Evolutionary conservation across 1,140 invertebrate genomes (phyloP).

Genomic region (Pomacea maculata): DNA sequence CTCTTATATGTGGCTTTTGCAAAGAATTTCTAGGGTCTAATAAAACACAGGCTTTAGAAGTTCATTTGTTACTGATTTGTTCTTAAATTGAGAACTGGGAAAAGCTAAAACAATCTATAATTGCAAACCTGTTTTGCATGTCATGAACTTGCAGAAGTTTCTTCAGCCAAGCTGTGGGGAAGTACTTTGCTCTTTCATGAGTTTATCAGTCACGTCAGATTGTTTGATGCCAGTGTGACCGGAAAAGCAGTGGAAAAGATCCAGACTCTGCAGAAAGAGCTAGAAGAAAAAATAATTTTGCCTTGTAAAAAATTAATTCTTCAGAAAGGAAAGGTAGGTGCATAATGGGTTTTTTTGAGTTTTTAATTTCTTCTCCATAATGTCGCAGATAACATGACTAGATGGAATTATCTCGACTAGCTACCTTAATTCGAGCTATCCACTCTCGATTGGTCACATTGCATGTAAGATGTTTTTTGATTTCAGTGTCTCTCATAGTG

Average conservation of each 20-base stretch:
- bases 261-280: neutral
- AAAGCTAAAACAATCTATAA: no score
- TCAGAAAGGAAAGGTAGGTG: neutral
- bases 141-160: no score
- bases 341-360: neutral
- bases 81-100: no score
- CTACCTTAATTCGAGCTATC: neutral
- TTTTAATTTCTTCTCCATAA: neutral
- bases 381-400: no score
- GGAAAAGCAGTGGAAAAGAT: neutral
- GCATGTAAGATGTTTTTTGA: no score
- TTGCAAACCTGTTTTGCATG: no score
- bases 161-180: neutral
- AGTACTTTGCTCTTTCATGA: neutral
- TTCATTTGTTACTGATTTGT: no score
- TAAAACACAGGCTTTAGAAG: no score
- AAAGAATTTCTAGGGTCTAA: no score
- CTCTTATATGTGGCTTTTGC: no score
- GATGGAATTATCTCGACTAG: neutral
- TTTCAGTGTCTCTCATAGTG: no score
- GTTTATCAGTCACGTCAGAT: conserved; percentile 6
- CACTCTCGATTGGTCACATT: neutral
- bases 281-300: neutral
- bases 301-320: neutral
- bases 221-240: neutral